Conservation (phyloP, 2,888 invertebrate species). For the Spicauda simplicius region DNA sequence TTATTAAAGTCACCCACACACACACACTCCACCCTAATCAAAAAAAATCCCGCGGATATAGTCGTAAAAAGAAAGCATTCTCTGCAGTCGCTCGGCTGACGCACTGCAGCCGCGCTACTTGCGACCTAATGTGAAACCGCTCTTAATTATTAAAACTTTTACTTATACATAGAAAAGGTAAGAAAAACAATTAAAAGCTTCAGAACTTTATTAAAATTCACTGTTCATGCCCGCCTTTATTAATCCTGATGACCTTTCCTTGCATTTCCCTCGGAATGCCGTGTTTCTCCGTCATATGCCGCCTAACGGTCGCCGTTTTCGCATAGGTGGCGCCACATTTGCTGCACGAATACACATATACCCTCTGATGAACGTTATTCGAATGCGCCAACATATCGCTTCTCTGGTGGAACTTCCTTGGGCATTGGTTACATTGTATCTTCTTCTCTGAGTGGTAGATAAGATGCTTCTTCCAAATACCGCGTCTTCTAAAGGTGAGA, state of each 20-base stretch:
- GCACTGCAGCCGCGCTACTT: too few relatives aligned
- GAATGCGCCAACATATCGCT: slow-evolving; percentile 64
- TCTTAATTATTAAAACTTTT: too few relatives aligned
- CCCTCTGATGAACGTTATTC: slow-evolving; percentile 68
- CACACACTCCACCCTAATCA: too few relatives aligned
- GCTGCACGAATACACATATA: slow-evolving; percentile 65
- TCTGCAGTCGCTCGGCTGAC: too few relatives aligned
- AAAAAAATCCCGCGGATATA: too few relatives aligned
- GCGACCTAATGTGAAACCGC: too few relatives aligned
- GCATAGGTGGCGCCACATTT: slow-evolving; percentile 69
- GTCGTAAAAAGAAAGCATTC: too few relatives aligned
- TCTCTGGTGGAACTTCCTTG: slow-evolving; percentile 61
- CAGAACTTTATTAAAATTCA: slow-evolving; percentile 18
- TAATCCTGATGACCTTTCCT: slow-evolving; percentile 63
- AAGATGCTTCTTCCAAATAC: slow-evolving; percentile 72
- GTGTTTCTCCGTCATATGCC: slow-evolving; percentile 68
- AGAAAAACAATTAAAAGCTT: neutral
- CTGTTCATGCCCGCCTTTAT: slow-evolving; percentile 45
- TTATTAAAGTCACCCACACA: too few relatives aligned
- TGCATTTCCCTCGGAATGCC: slow-evolving; percentile 70
- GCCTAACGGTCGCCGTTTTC: slow-evolving; percentile 62
- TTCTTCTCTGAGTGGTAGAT: slow-evolving; percentile 69
- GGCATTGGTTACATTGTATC: slow-evolving; percentile 65
- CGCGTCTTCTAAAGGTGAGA: slow-evolving; percentile 67
- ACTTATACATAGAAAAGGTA: too few relatives aligned